These are phyloP conservation scores for Umimayanthus kanabou DNA, from an alignment of 92 coral and sea anemone genomes.

Conservation along the genomic window DNA sequence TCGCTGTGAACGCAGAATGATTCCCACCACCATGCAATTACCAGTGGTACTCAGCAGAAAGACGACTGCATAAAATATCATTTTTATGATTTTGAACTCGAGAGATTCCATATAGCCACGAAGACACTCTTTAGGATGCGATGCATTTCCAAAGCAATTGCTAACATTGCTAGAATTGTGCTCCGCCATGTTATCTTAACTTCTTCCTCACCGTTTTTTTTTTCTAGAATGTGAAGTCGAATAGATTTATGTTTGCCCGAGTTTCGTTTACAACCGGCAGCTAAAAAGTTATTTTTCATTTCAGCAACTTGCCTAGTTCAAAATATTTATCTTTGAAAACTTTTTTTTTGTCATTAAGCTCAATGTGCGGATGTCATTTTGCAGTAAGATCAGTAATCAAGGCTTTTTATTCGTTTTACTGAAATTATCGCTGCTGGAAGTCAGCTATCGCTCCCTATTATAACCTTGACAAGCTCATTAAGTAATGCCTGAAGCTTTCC, in stretches of 20 bases:
- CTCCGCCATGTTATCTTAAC: not conserved
- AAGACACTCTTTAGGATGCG: not conserved
- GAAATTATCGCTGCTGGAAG: too few relatives aligned
- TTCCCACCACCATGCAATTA: conserved; percentile 64
- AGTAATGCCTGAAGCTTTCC: too few relatives aligned
- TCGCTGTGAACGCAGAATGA: conserved; percentile 57
- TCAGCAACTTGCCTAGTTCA: too few relatives aligned
- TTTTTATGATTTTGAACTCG: conserved; percentile 65
- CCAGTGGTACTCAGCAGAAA: conserved; percentile 64
- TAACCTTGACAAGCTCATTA: too few relatives aligned
- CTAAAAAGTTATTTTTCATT: not conserved
- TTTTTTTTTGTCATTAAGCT: not conserved
- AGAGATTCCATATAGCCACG: not conserved
- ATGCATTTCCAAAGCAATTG: not conserved
- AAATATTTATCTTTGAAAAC: too few relatives aligned
- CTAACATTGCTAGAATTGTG: not conserved
- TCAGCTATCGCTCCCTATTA: too few relatives aligned
- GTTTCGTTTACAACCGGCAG: not conserved
- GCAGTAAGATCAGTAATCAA: not conserved
- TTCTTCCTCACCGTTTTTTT: not conserved
- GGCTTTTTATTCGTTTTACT: too few relatives aligned
- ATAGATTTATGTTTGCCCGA: not conserved
- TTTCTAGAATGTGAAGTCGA: too few relatives aligned
- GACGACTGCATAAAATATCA: conserved; percentile 48
- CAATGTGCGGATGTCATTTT: not conserved